Evolutionary conservation across 2,888 invertebrate genomes (phyloP), one percentile per base, ranked within the genome.

Genomic region (Cataglyphis albicans): DNA sequence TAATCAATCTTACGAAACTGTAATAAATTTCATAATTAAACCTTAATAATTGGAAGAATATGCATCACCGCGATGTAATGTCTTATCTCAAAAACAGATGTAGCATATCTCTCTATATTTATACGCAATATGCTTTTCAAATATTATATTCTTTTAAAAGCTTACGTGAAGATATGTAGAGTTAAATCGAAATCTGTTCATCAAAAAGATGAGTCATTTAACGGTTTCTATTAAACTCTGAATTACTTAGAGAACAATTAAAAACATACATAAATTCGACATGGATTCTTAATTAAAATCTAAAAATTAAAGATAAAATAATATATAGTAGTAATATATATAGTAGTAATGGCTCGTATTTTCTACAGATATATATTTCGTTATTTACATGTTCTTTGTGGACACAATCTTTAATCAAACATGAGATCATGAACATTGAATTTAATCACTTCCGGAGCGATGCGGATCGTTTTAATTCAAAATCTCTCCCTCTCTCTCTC

Each of bases 401-500:
- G 21, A 70, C 15, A 55, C 1, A 18, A 1, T 55, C 21, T 70
- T 52, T 52, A 55, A 70, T 52, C 21, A 38, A 55, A 72, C 21
- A 72, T 25, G 10, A 35, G 9, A 35, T 70, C 48, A 52, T 52
- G 12, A 55, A 55, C 21, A 55, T 10, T 21, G 55, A 68, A 68
- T 68, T 68, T 52, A 44, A 68, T 68, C 15, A 0, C 21, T 70
- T 52, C 68, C 70, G 21, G 41, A 52, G 15, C 48, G 4, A 68
- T 52, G 9, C 15, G 15, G 21, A 55, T 35, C 21, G 12, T 9
- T 55, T 72, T 72, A 72, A 72, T 55, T 72, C 21, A 9, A 35
- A 52, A 15, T 57, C 2, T 48, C 1, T 48, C 48, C 18, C 32
- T 35, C 10, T 72, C 55, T 21, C 3, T 48, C 44, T 44, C 32